These are phyloP conservation scores for Drosophila helvetica DNA, from an alignment of 2,888 invertebrate species.

Conservation along the genomic window DNA sequence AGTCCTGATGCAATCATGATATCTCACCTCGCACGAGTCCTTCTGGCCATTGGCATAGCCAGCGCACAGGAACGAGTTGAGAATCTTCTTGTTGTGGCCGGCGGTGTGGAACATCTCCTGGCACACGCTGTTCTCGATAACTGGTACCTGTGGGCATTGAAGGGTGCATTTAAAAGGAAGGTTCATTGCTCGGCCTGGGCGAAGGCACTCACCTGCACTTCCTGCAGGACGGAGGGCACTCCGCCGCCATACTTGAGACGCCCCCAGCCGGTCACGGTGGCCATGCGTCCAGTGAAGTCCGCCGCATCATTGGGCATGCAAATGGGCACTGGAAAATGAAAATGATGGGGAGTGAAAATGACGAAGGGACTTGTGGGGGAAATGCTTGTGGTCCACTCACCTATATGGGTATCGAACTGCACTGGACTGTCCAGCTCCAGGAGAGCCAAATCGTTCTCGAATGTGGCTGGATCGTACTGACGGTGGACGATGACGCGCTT, in stretches of 20 bases:
- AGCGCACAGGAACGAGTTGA: constrained; percentile 94
- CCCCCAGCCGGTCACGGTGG: constrained; percentile 97
- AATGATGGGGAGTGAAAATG: background rate
- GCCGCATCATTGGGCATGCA: constrained; percentile 92
- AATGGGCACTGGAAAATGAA: constrained; percentile 89
- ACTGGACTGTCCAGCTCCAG: constrained; percentile 93
- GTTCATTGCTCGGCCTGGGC: background rate
- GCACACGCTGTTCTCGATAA: constrained; percentile 95
- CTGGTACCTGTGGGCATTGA: constrained; percentile 88
- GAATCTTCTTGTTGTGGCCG: constrained; percentile 93
- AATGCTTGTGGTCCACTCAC: constrained; percentile 83
- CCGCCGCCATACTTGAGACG: constrained; percentile 95
- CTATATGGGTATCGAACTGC: constrained; percentile 92
- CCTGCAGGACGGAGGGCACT: constrained; percentile 94
- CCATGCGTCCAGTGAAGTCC: constrained; percentile 93
- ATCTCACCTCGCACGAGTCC: constrained; percentile 94
- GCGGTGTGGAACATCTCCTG: constrained; percentile 97
- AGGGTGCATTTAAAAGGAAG: constrained; percentile 26
- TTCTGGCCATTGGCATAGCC: constrained; percentile 96
- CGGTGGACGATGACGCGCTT: constrained; percentile 94
- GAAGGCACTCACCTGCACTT: constrained; percentile 88
- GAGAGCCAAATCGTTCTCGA: constrained; percentile 95
- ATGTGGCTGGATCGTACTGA: constrained; percentile 94
- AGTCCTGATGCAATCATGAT: too few relatives aligned
- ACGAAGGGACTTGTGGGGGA: too few relatives aligned